A percentile compares a stretch with the other conserved stretches of the same genome.
Conservation (phyloP, 2,888 invertebrate genomes). For the Sphinx pinastri region DNA sequence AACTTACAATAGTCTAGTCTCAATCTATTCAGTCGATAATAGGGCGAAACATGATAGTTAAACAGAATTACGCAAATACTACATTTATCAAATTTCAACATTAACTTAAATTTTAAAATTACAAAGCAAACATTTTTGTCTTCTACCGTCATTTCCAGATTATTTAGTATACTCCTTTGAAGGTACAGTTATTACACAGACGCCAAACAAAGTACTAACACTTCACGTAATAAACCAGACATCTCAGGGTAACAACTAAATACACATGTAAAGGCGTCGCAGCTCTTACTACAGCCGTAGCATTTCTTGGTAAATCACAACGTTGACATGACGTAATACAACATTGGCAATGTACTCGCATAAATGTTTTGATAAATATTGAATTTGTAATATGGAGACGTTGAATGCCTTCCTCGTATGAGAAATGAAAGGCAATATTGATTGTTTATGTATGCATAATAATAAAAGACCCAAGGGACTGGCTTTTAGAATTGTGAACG, state of each 20-base stretch:
- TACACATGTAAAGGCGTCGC: constrained; percentile 53
- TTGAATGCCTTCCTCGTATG: not conserved
- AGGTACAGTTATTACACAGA: constrained; percentile 32
- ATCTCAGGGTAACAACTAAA: constrained; percentile 51
- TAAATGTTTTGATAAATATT: constrained; percentile 7
- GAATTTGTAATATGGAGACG: constrained; percentile 10
- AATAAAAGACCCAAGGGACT: not conserved
- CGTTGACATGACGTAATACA: not conserved
- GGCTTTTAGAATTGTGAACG: not conserved
- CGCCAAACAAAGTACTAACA: constrained; percentile 41
- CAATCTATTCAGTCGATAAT: not conserved
- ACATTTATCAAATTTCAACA: too few species aligned
- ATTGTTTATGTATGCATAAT: not conserved
- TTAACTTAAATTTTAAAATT: too few species aligned
- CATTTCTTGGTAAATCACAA: constrained; percentile 4
- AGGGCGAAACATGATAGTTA: too few species aligned
- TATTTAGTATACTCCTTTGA: not conserved
- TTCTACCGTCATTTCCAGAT: too few species aligned
- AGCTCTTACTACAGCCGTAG: constrained; percentile 23
- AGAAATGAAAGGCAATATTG: not conserved
- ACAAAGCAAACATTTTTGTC: too few species aligned
- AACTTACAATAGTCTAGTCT: too few species aligned
- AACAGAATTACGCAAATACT: too few species aligned
- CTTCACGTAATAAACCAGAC: constrained; percentile 52
- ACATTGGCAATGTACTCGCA: not conserved